Conservation (phyloP, 1,140 invertebrate species). For the Idris sp. region DNA sequence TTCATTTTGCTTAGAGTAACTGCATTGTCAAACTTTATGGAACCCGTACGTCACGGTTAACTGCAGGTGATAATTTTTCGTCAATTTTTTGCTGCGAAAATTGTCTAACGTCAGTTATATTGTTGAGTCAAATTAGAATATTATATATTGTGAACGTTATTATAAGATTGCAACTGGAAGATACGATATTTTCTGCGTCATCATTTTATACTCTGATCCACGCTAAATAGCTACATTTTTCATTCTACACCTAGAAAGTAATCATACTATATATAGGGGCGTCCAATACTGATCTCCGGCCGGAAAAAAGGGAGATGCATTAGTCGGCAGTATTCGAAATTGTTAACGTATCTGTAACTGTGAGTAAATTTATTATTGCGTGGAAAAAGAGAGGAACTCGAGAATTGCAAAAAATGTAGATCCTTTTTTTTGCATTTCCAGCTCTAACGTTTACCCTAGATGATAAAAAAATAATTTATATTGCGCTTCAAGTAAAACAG, state of each 20-base stretch:
- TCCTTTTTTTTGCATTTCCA: too few relatives aligned
- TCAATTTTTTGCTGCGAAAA: neutral
- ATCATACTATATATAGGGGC: conserved; percentile 23
- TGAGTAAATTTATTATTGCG: conserved; percentile 23
- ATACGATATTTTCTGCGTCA: conserved; percentile 1
- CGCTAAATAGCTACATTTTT: conserved; percentile 24
- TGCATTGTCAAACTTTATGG: conserved; percentile 11
- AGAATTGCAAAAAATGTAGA: too few relatives aligned
- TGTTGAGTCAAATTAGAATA: too few relatives aligned
- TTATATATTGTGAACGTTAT: too few relatives aligned
- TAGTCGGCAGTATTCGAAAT: conserved; percentile 1
- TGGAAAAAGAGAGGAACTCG: neutral
- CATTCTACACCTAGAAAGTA: conserved; percentile 21
- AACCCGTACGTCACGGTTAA: conserved; percentile 23
- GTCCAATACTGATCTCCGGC: conserved; percentile 12
- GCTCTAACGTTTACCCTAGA: neutral
- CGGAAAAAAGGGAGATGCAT: neutral
- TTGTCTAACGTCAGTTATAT: neutral
- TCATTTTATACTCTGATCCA: conserved; percentile 4
- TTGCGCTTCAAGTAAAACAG: conserved; percentile 29
- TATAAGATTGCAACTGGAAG: too few relatives aligned
- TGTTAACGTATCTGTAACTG: neutral
- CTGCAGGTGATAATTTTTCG: conserved; percentile 30
- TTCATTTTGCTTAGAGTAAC: conserved; percentile 17
- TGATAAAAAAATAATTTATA: conserved; percentile 26